These are phyloP conservation scores for Cavia aperea DNA, from an alignment of 2,113 vertebrate species.

Conservation along the genomic window DNA sequence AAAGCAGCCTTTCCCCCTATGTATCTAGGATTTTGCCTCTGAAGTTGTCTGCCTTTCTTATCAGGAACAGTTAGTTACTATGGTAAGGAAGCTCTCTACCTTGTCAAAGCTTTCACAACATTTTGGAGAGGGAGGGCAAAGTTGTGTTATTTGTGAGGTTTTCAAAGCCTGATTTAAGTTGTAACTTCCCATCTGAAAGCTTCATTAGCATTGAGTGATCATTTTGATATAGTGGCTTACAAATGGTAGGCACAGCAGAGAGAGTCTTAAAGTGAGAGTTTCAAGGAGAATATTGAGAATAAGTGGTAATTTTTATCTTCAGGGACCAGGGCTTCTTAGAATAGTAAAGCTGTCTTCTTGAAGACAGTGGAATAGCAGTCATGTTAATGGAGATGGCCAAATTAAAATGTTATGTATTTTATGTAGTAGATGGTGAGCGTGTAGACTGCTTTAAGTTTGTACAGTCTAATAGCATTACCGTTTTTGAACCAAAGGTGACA, in stretches of 20 bases:
- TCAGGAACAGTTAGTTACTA: neutral
- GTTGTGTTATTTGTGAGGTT: neutral
- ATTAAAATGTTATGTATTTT: neutral
- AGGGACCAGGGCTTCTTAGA: neutral
- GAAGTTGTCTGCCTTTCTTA: neutral
- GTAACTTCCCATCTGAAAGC: neutral
- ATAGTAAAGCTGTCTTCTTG: neutral
- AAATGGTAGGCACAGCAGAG: neutral
- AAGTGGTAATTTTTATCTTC: neutral
- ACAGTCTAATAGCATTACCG: neutral
- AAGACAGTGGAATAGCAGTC: neutral
- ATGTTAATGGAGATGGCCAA: neutral
- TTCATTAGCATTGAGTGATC: neutral
- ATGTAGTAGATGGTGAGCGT: neutral
- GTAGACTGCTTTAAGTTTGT: neutral
- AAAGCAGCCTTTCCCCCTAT: neutral
- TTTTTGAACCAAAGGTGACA: neutral
- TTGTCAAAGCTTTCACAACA: neutral
- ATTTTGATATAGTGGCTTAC: neutral
- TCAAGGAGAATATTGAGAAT: neutral
- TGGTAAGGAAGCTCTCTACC: neutral
- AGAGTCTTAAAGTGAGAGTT: neutral
- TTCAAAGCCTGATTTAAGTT: neutral
- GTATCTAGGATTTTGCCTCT: neutral
- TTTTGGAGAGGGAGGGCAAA: neutral